A percentile compares a stretch with the other conserved stretches of the same genome.
Conservation (phyloP, 2,797 vertebrate species). For the Acomys russatus region DNA sequence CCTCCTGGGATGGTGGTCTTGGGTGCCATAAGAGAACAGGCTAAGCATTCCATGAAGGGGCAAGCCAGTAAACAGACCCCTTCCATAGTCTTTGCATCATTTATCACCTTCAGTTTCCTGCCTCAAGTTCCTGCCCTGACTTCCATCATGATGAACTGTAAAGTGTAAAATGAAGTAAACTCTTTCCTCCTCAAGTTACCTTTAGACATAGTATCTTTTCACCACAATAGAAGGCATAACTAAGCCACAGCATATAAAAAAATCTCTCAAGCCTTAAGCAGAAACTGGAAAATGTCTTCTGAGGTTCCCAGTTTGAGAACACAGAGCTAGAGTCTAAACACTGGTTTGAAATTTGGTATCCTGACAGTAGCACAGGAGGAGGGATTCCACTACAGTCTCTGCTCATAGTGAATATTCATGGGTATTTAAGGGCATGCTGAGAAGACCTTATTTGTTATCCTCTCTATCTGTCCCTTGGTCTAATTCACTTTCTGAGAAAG, state of each 20-base stretch:
- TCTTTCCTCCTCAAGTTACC: neutral
- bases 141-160: neutral
- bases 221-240: neutral
- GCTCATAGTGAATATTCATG: neutral
- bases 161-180: neutral
- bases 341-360: conserved; percentile 45
- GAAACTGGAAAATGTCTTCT: neutral
- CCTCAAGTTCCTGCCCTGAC: neutral
- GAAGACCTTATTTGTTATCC: neutral
- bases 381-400: neutral
- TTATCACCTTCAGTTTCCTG: neutral
- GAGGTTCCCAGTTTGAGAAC: neutral
- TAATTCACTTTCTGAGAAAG: neutral
- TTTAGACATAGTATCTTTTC: neutral
- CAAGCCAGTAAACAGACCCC: neutral
- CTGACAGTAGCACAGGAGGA: neutral
- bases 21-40: neutral
- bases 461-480: neutral
- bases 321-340: conserved; percentile 6
- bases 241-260: neutral
- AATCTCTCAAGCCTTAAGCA: neutral
- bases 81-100: neutral
- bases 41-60: neutral
- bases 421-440: neutral
- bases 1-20: neutral